These are phyloP conservation scores for Rapana venosa DNA, from an alignment of 2,888 invertebrate species.

Conservation along the genomic window DNA sequence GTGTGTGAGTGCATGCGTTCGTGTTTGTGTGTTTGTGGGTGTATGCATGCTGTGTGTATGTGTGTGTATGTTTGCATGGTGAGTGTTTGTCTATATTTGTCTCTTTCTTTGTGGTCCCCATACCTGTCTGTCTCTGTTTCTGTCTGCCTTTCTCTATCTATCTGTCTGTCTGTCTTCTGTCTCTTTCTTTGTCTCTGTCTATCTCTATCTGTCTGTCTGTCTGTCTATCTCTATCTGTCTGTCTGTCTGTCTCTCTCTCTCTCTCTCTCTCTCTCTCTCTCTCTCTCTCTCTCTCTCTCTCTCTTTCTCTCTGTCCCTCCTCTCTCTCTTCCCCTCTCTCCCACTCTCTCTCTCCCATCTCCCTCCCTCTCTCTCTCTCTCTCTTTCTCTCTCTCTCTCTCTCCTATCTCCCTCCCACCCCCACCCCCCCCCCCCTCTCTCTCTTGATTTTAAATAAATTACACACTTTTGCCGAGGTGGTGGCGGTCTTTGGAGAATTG, in stretches of 20 bases:
- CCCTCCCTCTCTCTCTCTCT: slow-evolving; percentile 7
- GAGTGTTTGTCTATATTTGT: no score
- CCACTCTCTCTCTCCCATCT: not conserved
- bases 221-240: not conserved
- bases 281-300: not conserved
- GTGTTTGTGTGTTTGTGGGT: no score
- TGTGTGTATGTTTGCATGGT: no score
- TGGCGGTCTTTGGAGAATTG: no score
- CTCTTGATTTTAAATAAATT: no score
- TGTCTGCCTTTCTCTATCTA: not conserved
- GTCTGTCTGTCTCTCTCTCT: not conserved
- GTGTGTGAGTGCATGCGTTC: no score
- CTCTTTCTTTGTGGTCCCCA: no score
- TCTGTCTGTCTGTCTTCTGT: not conserved
- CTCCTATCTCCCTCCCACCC: no score
- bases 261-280: slow-evolving; percentile 31
- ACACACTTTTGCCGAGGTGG: no score
- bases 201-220: not conserved
- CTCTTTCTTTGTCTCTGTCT: not conserved
- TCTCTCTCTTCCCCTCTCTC: slow-evolving; percentile 9
- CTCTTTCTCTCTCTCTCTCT: slow-evolving; percentile 20
- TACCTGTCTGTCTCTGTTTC: not conserved
- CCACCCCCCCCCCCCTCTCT: no score
- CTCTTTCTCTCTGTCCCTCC: slow-evolving; percentile 8
- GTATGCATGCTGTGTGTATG: no score